Base-by-base conservation (phyloP, 2,797 vertebrate genomes). In the Sebastes melanostomus region DNA sequence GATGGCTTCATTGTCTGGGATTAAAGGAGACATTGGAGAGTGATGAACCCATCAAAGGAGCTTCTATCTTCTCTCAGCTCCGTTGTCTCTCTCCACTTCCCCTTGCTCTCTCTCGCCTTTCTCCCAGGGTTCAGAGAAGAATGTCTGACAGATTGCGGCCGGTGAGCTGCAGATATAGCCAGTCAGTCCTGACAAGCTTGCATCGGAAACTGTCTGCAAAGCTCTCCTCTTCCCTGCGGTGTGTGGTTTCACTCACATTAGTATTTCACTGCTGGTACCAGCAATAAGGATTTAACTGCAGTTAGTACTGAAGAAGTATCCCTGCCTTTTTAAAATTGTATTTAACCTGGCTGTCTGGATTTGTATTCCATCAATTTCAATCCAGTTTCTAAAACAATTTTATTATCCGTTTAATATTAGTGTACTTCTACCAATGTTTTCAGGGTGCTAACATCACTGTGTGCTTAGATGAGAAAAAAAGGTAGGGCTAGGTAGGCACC, bases 1-100 rank as follows among this genome's bases (percentile, higher is more conserved):
- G 78, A 72, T 71, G 42, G 71, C 72, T 81, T 80, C 77, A 78
- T 85, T 85, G 77, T 78, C 71, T 50, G 65, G 63, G 62, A 86
- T 85, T 81, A 78, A 74, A 34, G 60, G 75, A 81, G 36, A 69
- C 80, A 34, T 76, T 81, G 78, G 56, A 85, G 56, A 72, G 29
- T 13, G 77, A 89, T 56, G 72, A 78, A 83, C 63, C 50, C 38
- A 65, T 85, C 77, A 81, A 63, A 74, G 52, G 13, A 66, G n/a
- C 13, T 24, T 70, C 52, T 61, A 29, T 77, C 63, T 55, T 52
- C 38, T 61, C 25, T 69, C 25, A 0, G 65, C 38, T 27, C 68
- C 2, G 7, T 55, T 54, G 54, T 69, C 56, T 60, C 60, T 66
- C 32, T 58, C 42, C 60, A 42, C 38, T n/a, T 34, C 66, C 38